A percentile compares a stretch with the other conserved stretches of the same genome.
Evolutionary conservation across 2,797 vertebrate genomes (phyloP).

Genomic region (Remorina albescens): DNA sequence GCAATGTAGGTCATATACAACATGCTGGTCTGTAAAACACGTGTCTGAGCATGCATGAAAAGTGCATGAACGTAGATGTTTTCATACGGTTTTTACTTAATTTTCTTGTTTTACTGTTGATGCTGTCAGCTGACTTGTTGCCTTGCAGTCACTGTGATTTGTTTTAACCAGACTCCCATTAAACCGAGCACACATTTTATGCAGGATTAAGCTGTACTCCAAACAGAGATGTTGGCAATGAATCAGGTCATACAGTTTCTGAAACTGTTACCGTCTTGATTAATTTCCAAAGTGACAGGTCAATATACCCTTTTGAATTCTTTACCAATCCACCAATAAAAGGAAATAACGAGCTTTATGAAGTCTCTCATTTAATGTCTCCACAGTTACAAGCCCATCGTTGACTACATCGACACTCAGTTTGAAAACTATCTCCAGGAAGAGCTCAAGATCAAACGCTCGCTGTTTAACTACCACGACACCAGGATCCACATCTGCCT

Average conservation of each 20-base stretch:
- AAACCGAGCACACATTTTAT: conserved; percentile 43
- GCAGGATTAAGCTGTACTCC: conserved; percentile 36
- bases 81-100: not conserved
- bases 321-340: conserved; percentile 42
- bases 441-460: conserved; percentile 97
- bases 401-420: conserved; percentile 99
- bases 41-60: not conserved
- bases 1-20: no score
- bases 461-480: conserved; percentile 97
- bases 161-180: conserved; percentile 39
- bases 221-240: conserved; percentile 60
- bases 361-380: conserved; percentile 54
- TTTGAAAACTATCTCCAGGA: conserved; percentile 99
- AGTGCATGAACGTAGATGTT: not conserved
- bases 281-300: conserved; percentile 45
- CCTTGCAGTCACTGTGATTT: conserved; percentile 38
- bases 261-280: conserved; percentile 51
- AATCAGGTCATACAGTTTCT: conserved; percentile 51
- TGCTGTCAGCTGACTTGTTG: not conserved
- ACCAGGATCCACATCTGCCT: conserved; percentile 97
- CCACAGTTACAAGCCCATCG: conserved; percentile 97
- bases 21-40: not conserved
- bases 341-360: conserved; percentile 42
- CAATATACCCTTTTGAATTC: conserved; percentile 38
- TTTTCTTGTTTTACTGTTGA: conserved; percentile 26